phyloP scores from a whole-genome alignment of 2,113 vertebrate genomes.

The Crotophaga sulcirostris region DNA sequence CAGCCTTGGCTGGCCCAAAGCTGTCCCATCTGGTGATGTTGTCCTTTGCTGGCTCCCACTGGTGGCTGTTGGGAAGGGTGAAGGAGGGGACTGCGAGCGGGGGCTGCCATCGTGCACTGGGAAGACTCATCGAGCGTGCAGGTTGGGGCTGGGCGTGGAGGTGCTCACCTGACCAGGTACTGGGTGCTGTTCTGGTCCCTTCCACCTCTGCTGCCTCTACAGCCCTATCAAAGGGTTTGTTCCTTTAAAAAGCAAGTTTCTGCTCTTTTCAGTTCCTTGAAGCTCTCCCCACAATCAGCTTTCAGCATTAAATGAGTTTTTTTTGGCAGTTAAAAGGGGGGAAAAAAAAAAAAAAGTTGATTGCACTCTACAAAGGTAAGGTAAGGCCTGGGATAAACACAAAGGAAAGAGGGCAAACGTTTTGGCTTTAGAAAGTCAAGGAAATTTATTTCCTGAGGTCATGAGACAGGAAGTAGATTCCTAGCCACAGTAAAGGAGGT shows the following conservation, averaged over 20 bases:
- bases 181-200: background rate
- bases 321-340: conserved; percentile 58
- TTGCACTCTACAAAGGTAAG: conserved; percentile 60
- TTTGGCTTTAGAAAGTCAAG: conserved; percentile 85
- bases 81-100: fast-evolving
- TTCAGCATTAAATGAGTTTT: conserved; percentile 25
- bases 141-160: background rate
- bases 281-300: conserved; percentile 33
- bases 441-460: conserved; percentile 88
- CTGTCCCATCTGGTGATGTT: background rate
- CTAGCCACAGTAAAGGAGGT: conserved; percentile 77
- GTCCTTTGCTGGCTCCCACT: background rate
- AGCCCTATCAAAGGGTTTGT: background rate
- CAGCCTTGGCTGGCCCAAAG: background rate
- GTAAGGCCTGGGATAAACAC: conserved; percentile 60
- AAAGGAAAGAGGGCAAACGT: conserved; percentile 80
- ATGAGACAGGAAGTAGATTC: conserved; percentile 84
- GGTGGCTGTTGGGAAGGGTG: background rate
- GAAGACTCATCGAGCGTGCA: background rate
- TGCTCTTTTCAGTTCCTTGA: background rate
- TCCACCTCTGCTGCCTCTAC: conserved; percentile 1
- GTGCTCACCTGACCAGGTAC: background rate
- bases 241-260: background rate
- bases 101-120: background rate
- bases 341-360: background rate